A percentile compares a stretch with the other conserved stretches of the same genome.
These are phyloP conservation scores for Numida meleagris DNA, from an alignment of 2,113 vertebrate species.

Conservation along the genomic window DNA sequence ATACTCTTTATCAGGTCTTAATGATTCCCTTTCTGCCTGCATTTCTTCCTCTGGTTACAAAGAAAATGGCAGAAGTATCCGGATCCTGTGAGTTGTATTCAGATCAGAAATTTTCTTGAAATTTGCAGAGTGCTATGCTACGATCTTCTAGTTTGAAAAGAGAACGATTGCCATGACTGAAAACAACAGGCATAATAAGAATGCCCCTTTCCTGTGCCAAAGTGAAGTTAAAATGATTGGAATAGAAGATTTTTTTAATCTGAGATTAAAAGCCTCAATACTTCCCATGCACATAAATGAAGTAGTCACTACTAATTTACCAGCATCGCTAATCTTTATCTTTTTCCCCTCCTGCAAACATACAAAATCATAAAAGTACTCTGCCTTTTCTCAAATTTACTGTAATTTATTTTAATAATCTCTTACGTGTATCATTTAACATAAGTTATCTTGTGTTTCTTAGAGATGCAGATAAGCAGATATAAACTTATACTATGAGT, in stretches of 20 bases:
- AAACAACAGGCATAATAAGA: background rate
- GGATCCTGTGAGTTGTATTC: background rate
- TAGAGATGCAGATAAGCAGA: background rate
- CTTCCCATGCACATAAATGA: background rate
- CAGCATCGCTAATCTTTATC: background rate
- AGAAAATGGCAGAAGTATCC: background rate
- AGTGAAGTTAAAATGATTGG: background rate
- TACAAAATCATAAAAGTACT: background rate
- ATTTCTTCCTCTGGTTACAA: background rate
- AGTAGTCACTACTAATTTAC: background rate
- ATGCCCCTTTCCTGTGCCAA: background rate
- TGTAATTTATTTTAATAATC: background rate
- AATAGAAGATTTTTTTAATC: background rate
- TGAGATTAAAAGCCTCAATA: background rate
- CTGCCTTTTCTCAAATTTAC: background rate
- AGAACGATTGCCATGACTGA: background rate
- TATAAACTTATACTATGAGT: background rate
- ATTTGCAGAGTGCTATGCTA: background rate
- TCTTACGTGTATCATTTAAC: background rate
- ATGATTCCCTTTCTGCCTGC: background rate
- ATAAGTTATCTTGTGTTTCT: background rate
- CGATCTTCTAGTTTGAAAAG: background rate
- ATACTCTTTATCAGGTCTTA: background rate
- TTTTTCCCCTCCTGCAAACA: background rate
- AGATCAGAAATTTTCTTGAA: background rate